These are phyloP conservation scores for Pipistrellus nathusii DNA, from an alignment of 2,797 vertebrate species.

Conservation along the genomic window DNA sequence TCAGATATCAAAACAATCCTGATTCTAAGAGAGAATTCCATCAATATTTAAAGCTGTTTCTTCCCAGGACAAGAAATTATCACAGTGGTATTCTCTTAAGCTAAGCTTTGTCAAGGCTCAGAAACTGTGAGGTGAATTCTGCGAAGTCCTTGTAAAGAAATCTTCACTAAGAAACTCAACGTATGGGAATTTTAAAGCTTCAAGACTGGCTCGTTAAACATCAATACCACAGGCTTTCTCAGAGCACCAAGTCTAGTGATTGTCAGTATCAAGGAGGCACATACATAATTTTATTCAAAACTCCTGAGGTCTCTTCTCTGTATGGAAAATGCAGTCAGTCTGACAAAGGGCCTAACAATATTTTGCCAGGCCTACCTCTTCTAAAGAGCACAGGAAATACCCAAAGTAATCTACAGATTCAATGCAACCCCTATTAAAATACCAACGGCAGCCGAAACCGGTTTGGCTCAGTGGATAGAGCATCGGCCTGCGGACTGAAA, in stretches of 20 bases:
- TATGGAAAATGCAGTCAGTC: neutral
- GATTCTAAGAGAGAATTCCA: neutral
- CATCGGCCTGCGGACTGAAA: too few species aligned
- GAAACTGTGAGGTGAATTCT: conserved; percentile 18
- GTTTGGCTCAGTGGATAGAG: too few species aligned
- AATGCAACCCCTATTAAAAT: too few species aligned
- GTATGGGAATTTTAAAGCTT: conserved; percentile 47
- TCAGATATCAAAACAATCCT: neutral
- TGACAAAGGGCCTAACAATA: neutral
- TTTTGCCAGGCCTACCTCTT: neutral
- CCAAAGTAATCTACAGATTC: too few species aligned
- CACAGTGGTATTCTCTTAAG: conserved; percentile 13
- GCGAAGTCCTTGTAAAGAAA: neutral
- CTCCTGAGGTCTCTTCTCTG: neutral
- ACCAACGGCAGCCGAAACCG: too few species aligned
- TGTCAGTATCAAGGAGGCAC: neutral
- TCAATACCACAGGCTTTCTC: neutral
- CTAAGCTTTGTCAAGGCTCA: conserved; percentile 29
- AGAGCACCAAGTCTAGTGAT: neutral
- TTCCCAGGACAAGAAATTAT: neutral
- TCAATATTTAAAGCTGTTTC: conserved; percentile 24
- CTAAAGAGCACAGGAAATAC: neutral
- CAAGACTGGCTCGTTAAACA: neutral
- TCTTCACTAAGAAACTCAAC: conserved; percentile 20
- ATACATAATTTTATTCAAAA: neutral